phyloP scores from a whole-genome alignment of 2,113 vertebrate genomes.

The Acanthisitta chloris region DNA sequence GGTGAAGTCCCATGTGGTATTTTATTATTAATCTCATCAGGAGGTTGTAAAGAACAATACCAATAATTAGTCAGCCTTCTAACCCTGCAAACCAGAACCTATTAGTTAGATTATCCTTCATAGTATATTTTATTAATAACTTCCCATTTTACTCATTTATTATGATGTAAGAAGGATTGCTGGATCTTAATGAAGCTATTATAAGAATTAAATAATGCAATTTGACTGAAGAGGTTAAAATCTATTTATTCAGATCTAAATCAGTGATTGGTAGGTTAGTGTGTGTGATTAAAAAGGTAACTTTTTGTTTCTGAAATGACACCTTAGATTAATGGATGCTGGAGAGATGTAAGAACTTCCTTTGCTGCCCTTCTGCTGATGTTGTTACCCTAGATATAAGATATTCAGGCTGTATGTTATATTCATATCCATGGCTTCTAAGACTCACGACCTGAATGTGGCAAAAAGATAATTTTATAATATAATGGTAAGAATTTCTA shows the following conservation, averaged over 20 bases:
- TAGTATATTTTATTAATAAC: conserved; percentile 10
- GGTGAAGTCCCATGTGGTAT: conserved; percentile 13
- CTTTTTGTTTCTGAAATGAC: background rate
- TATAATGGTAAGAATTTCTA: background rate
- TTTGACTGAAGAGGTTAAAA: background rate
- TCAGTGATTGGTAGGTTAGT: background rate
- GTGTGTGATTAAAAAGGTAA: background rate
- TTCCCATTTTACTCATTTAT: background rate
- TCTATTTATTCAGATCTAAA: background rate
- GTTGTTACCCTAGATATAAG: background rate
- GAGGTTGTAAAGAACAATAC: conserved; percentile 39
- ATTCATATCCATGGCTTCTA: background rate
- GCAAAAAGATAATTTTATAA: background rate
- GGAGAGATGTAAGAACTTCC: background rate
- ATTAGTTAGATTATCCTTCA: background rate
- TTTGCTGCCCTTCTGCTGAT: background rate
- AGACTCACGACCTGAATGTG: background rate
- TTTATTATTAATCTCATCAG: conserved; percentile 47
- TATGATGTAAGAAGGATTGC: background rate
- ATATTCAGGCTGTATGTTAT: background rate
- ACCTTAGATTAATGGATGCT: background rate
- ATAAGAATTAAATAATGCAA: background rate
- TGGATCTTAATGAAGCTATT: background rate
- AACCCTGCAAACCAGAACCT: background rate
- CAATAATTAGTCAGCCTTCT: conserved; percentile 39